These are phyloP conservation scores for Apamea anceps DNA, from an alignment of 2,888 invertebrate genomes.

Conservation along the genomic window DNA sequence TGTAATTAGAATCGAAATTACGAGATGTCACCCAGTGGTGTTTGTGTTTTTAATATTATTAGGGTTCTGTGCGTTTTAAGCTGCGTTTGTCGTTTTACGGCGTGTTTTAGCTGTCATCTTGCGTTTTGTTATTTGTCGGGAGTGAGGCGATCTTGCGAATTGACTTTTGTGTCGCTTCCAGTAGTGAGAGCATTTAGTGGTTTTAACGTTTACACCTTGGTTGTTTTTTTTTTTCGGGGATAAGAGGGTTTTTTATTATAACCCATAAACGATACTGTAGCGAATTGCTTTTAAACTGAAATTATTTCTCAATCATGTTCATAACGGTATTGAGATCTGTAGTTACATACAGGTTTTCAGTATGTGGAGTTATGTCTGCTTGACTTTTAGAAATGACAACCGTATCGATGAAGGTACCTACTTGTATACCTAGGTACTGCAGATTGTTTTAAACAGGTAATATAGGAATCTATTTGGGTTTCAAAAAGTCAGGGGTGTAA, in stretches of 20 bases:
- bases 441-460: not conserved
- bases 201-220: slow-evolving; percentile 23
- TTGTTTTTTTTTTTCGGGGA: slow-evolving; percentile 2
- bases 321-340: not conserved
- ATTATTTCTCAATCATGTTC: not conserved
- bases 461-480: not conserved
- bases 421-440: too few species aligned
- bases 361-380: too few species aligned
- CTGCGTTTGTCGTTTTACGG: slow-evolving; percentile 65
- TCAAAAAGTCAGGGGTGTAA: not conserved
- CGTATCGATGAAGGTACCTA: not conserved
- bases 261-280: slow-evolving; percentile 11
- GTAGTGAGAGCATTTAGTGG: slow-evolving; percentile 20
- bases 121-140: slow-evolving; percentile 58
- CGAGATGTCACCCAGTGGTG: slow-evolving; percentile 84
- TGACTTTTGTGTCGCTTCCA: slow-evolving; percentile 10
- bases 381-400: not conserved
- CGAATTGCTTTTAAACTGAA: slow-evolving; percentile 1
- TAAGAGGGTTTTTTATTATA: slow-evolving; percentile 18
- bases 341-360: not conserved
- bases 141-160: slow-evolving; percentile 41
- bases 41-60: slow-evolving; percentile 76
- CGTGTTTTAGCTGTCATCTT: slow-evolving; percentile 56
- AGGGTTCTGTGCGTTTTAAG: slow-evolving; percentile 71
- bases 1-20: slow-evolving; percentile 89